These are phyloP conservation scores for Agrilus biguttatus DNA, from an alignment of 2,888 invertebrate species.

Conservation along the genomic window DNA sequence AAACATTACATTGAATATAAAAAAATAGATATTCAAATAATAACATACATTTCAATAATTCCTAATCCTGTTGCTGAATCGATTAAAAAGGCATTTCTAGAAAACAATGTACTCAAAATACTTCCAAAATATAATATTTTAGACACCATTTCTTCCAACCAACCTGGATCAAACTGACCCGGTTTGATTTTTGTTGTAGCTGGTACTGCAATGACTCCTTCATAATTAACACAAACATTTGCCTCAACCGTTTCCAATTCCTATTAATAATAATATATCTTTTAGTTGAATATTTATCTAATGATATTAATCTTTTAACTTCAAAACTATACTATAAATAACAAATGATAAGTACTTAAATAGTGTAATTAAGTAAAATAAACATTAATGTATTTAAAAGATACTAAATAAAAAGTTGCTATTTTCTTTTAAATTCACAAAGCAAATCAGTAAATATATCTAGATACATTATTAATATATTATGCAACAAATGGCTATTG, in stretches of 20 bases:
- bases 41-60: conserved; percentile 25
- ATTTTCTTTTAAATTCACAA: too few species aligned
- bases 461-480: too few species aligned
- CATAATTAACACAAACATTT: conserved; percentile 19
- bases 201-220: conserved; percentile 18
- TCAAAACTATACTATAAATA: too few species aligned
- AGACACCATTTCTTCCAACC: conserved; percentile 24
- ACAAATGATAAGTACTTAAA: too few species aligned
- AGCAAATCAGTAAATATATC: too few species aligned
- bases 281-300: not conserved
- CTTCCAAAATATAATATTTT: conserved; percentile 21
- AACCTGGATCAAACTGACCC: conserved; percentile 19
- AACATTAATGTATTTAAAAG: too few species aligned
- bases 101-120: conserved; percentile 19
- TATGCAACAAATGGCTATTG: too few species aligned
- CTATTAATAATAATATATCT: conserved; percentile 6
- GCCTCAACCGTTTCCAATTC: conserved; percentile 4
- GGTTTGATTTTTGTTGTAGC: conserved; percentile 21
- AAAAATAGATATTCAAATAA: not conserved
- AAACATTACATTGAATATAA: not conserved
- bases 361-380: too few species aligned
- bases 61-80: conserved; percentile 20
- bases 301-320: too few species aligned
- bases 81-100: conserved; percentile 18
- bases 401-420: too few species aligned